Percentiles rank a stretch among this genome's conserved stretches.
Conservation (phyloP, 2,797 vertebrate genomes). For the Sebastes hopkinsi region DNA sequence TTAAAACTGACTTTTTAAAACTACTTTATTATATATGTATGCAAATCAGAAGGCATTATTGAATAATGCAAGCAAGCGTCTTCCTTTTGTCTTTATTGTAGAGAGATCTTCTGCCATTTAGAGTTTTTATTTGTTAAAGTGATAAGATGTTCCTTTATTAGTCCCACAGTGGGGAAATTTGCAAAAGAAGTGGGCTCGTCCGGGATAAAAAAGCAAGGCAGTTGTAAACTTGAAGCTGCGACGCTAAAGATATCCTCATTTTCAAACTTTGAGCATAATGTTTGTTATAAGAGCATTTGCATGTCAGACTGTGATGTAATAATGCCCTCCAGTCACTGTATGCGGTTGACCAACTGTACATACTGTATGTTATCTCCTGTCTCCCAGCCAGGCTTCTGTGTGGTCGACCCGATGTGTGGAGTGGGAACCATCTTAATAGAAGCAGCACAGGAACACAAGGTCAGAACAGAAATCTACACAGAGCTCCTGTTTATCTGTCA, state of each 20-base stretch:
- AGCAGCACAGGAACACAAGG: slow-evolving; percentile 90
- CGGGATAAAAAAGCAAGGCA: background rate
- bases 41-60: background rate
- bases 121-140: background rate
- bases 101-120: background rate
- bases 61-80: background rate
- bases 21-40: background rate
- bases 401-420: slow-evolving; percentile 98
- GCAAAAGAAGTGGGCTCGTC: no score
- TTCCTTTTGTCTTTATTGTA: background rate
- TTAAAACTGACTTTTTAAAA: background rate
- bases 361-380: slow-evolving; percentile 6
- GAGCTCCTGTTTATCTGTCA: background rate
- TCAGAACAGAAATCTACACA: slow-evolving; percentile 63
- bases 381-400: slow-evolving; percentile 82
- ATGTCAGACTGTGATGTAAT: background rate
- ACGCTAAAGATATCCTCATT: background rate
- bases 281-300: background rate
- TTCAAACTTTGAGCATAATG: background rate
- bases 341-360: background rate
- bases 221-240: background rate
- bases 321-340: background rate
- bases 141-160: no score
- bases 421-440: slow-evolving; percentile 92
- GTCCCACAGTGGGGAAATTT: no score